phyloP scores from a whole-genome alignment of 2,797 vertebrate genomes.

The Pseudomugil tenellus region DNA sequence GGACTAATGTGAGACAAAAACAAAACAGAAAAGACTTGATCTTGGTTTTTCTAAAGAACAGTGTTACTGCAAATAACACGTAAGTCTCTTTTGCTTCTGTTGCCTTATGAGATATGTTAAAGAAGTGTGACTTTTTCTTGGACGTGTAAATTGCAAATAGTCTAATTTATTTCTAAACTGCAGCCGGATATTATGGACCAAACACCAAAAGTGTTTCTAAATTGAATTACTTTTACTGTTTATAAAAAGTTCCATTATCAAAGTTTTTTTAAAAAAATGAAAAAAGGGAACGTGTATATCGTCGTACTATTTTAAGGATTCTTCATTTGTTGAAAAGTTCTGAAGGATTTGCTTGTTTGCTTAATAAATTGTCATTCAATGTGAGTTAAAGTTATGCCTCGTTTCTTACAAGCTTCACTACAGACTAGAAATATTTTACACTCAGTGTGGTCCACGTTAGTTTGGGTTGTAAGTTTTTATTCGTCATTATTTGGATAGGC shows the following conservation, averaged over 20 bases:
- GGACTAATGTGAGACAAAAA: conserved; percentile 81
- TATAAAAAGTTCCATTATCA: conserved; percentile 87
- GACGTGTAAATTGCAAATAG: conserved; percentile 98
- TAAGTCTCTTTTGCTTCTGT: conserved; percentile 91
- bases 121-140: conserved; percentile 84
- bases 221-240: conserved; percentile 89
- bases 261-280: conserved; percentile 55
- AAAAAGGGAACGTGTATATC: conserved; percentile 93
- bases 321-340: conserved; percentile 90
- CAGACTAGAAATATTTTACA: conserved; percentile 46
- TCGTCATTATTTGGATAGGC: not conserved
- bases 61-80: conserved; percentile 97
- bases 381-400: conserved; percentile 90
- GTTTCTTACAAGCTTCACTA: conserved; percentile 82
- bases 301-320: conserved; percentile 91
- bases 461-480: not conserved
- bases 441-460: conserved; percentile 33
- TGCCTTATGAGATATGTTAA: conserved; percentile 79
- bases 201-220: conserved; percentile 94
- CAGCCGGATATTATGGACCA: conserved; percentile 97
- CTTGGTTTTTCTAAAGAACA: conserved; percentile 90
- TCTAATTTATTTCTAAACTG: conserved; percentile 99
- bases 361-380: conserved; percentile 99
- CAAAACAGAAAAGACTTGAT: conserved; percentile 82
- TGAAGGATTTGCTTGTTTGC: conserved; percentile 97